Base-by-base conservation (phyloP, 2,888 invertebrate genomes). In the Clanis bilineata region DNA sequence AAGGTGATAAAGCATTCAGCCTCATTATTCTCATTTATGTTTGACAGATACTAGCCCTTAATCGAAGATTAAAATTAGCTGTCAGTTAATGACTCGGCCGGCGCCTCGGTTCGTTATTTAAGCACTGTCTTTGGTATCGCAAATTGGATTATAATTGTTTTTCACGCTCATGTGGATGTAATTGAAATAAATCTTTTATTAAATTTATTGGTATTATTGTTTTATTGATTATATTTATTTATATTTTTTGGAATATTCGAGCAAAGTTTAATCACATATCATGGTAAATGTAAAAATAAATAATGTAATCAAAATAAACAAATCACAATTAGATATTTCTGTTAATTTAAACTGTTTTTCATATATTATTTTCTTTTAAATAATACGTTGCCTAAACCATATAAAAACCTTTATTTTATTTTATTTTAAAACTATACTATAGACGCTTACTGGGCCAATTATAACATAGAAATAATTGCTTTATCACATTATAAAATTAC, bases 1-100 rank as follows among this genome's bases (percentile, higher is more conserved):
- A 44, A 38, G 56, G 64, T 68, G 67, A 68, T 71, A 73, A 72
- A 73, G 62, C 64, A 71, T 62, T 65, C 64, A 61, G 64, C 70
- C 81, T 81, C 84, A 85, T 86, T 85, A 86, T 78, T 84, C 79
- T 79, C 76, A 71, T 75, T 73, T 77, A 76, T 65, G 67, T 68
- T 76, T 80, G 84, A 82, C 83, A 83, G 80, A 79, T 71, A 69
- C 74, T 84, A 84, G 80, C 74, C 74, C 81, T 86, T 88, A 88
- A 89, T 88, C 85, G 86, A 85, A 82, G 84, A 86, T 85, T 90
- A 88, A 89, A 89, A 90, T 89, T 87, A 88, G 79, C 83, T 85
- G 86, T 85, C 86, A 84, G 81, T 74, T 85, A 83, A 84, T 83
- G 82, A 82, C 51, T 78, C 73, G 56, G 60, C 64, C 69, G 76